phyloP scores from a whole-genome alignment of 2,888 invertebrate species.

The Hypena proboscidalis region DNA sequence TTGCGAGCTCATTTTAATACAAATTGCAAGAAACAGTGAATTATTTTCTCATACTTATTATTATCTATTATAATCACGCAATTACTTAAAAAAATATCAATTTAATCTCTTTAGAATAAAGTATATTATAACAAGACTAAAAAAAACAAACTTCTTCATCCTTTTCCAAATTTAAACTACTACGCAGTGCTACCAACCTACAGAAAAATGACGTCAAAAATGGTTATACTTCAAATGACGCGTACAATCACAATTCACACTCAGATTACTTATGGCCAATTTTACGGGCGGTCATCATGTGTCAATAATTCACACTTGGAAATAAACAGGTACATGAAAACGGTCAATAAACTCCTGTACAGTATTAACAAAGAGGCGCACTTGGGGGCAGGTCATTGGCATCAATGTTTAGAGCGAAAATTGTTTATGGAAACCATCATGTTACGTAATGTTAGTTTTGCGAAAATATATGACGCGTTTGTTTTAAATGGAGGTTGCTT shows the following conservation, averaged over 20 bases:
- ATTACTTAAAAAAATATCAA: no score
- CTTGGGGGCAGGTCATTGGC: slow-evolving; percentile 48
- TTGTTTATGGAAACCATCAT: slow-evolving; percentile 47
- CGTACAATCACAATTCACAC: slow-evolving; percentile 5
- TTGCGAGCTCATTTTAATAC: no score
- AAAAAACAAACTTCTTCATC: slow-evolving; percentile 1
- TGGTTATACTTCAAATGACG: neutral
- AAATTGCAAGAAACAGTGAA: no score
- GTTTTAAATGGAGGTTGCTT: no score
- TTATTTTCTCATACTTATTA: no score
- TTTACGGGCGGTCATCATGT: slow-evolving; percentile 39
- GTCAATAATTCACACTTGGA: slow-evolving; percentile 42
- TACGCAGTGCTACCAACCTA: slow-evolving; percentile 9
- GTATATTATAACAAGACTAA: slow-evolving; percentile 7
- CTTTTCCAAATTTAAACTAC: neutral
- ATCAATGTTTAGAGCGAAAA: slow-evolving; percentile 42
- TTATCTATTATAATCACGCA: no score
- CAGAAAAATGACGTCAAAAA: slow-evolving; percentile 1
- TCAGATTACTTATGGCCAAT: slow-evolving; percentile 29
- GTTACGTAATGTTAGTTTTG: slow-evolving; percentile 43
- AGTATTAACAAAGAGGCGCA: slow-evolving; percentile 46
- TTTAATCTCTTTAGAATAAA: no score
- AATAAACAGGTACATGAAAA: slow-evolving; percentile 46
- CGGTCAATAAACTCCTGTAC: slow-evolving; percentile 43
- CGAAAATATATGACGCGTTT: slow-evolving; percentile 18